phyloP scores from a whole-genome alignment of 2,888 invertebrate species.

The Troides oblongomaculatus region DNA sequence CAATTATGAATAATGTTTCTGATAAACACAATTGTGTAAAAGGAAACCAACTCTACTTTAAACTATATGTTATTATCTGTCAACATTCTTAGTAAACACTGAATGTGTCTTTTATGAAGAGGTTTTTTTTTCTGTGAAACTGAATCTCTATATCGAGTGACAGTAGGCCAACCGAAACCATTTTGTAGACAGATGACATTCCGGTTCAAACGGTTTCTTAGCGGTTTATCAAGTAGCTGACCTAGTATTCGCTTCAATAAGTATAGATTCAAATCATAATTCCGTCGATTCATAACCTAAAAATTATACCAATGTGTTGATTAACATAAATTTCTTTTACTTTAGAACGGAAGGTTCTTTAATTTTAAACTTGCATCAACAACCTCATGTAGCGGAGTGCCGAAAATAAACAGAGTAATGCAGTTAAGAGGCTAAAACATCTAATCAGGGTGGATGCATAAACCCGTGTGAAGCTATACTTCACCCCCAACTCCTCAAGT shows the following conservation, averaged over 20 bases:
- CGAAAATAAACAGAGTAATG: too few species aligned
- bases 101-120: neutral
- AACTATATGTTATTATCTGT: too few species aligned
- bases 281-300: neutral
- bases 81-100: neutral
- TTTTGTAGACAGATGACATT: neutral
- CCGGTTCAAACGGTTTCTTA: neutral
- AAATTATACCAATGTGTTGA: neutral
- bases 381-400: too few species aligned
- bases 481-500: neutral
- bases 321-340: neutral
- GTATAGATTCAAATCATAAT: constrained; percentile 11
- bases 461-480: too few species aligned
- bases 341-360: neutral
- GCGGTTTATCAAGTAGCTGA: constrained; percentile 13
- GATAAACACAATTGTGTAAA: neutral
- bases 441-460: too few species aligned
- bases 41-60: neutral
- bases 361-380: too few species aligned
- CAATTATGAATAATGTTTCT: neutral
- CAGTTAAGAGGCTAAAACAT: too few species aligned
- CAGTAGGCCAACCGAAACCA: neutral
- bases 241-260: constrained; percentile 8
- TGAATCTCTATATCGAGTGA: neutral
- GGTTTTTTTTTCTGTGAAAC: neutral